Base-by-base conservation (phyloP, 2,888 invertebrate species). In the Temnothorax ravouxi region DNA sequence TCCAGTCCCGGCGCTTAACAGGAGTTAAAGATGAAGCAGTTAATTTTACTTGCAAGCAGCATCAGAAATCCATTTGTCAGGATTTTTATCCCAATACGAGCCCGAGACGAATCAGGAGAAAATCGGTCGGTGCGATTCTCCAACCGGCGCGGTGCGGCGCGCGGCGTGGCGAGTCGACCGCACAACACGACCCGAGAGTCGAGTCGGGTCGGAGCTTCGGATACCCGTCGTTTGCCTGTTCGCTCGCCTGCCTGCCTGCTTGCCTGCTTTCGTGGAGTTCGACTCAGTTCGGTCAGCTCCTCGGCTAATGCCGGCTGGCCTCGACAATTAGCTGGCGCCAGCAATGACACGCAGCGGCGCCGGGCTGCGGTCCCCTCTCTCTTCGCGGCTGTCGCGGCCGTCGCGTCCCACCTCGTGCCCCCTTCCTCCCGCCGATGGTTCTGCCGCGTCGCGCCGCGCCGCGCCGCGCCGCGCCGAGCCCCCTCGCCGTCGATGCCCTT, bases 261-360 rank as follows among this genome's bases (percentile, higher is more conserved):
- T 66, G 25, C 41, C 77, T 52, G 62, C 74, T 62, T 72, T 79
- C 66, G 67, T 74, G 84, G 81, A 86, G 84, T 84, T 92, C 91
- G 91, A 88, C 85, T 90, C 86, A 88, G 91, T 89, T 92, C 92
- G 92, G 91, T 91, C 89, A 90, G 91, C 88, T 89, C 89, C 89
- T 91, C 92, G 92, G 92, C 88, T 92, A 91, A 92, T 92, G 92
- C 93, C 92, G 93, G 92, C 93, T 93, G 93, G 93, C 93, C 93
- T 93, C 93, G 93, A 93, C 93, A 94, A 94, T 93, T 94, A 94
- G 94, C 93, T 93, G 94, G 93, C 94, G 93, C 93, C 93, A 93
- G 93, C 93, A 93, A 92, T 93, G 94, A 93, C 93, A 93, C 93
- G 93, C 92, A 93, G 93, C 92, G 93, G 93, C 93, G 93, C 93